Conservation (phyloP, 1,140 invertebrate genomes). For the Anthonomus grandis region DNA sequence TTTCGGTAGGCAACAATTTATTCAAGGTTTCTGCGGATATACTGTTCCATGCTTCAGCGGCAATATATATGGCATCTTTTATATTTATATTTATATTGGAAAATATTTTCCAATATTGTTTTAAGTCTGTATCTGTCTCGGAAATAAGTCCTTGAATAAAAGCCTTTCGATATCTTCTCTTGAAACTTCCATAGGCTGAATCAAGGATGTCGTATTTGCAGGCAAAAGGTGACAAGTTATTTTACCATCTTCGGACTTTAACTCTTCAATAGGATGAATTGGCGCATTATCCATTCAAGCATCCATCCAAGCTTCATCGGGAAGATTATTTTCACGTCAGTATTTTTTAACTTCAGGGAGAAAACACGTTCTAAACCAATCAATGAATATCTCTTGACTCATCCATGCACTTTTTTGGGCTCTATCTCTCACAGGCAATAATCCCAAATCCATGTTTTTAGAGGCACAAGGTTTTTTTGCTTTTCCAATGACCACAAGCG, state of each 20-base stretch:
- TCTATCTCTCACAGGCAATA: slow-evolving; percentile 4
- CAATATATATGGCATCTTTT: too few species aligned
- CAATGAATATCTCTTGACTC: slow-evolving; percentile 16
- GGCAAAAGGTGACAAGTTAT: slow-evolving; percentile 38
- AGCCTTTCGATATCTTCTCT: too few species aligned
- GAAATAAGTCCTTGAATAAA: too few species aligned
- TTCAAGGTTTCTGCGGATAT: too few species aligned
- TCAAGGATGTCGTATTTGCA: slow-evolving; percentile 38
- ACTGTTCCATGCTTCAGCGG: too few species aligned
- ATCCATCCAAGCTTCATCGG: slow-evolving; percentile 35
- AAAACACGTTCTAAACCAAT: slow-evolving; percentile 23
- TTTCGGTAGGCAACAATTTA: too few species aligned
- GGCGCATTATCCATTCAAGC: slow-evolving; percentile 42
- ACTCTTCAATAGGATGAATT: slow-evolving; percentile 30
- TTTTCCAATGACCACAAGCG: slow-evolving; percentile 34
- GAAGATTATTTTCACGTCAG: slow-evolving; percentile 9
- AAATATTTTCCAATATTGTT: too few species aligned
- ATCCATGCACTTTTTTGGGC: slow-evolving; percentile 13
- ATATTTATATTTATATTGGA: too few species aligned
- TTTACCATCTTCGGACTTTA: slow-evolving; percentile 13
- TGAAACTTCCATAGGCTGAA: slow-evolving; percentile 46
- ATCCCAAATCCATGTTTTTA: slow-evolving; percentile 10
- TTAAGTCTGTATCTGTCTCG: too few species aligned
- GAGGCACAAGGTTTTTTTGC: slow-evolving; percentile 12
- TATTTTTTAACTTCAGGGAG: slow-evolving; percentile 13